A percentile compares a stretch with the other conserved stretches of the same genome.
Conservation (phyloP, 2,113 vertebrate species). For the Panthera leo region DNA sequence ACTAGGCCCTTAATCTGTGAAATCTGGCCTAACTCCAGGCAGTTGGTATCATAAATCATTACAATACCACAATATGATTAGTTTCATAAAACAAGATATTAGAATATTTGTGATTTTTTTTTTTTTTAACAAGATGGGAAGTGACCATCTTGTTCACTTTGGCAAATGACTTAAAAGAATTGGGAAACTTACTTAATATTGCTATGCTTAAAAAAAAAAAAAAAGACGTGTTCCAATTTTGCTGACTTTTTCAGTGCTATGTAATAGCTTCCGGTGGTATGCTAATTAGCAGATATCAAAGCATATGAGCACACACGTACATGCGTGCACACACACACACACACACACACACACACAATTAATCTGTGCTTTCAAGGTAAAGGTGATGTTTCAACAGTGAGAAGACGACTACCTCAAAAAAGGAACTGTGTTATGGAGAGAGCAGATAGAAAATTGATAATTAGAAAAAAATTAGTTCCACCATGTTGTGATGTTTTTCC, state of each 20-base stretch:
- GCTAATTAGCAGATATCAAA: not conserved
- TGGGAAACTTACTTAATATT: not conserved
- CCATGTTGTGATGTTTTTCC: not conserved
- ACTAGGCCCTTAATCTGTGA: not conserved
- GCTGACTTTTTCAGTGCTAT: not conserved
- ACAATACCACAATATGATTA: not conserved
- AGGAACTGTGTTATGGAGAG: not conserved
- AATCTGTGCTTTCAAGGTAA: not conserved
- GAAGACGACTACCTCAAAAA: not conserved
- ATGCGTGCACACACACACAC: not conserved
- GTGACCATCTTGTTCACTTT: not conserved
- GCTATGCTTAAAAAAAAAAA: not conserved
- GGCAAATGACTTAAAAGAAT: not conserved
- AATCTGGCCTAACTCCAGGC: not conserved
- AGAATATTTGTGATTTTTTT: not conserved
- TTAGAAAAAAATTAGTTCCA: not conserved
- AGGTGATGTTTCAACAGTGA: not conserved
- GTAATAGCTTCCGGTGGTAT: not conserved
- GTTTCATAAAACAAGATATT: not conserved
- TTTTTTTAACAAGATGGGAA: not conserved
- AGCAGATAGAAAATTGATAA: not conserved
- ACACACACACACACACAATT: not conserved
- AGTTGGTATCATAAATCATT: not conserved
- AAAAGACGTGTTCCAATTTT: not conserved
- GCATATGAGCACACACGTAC: not conserved